phyloP scores from a whole-genome alignment of 2,888 invertebrate species.

The Eustalomyia histrio region DNA sequence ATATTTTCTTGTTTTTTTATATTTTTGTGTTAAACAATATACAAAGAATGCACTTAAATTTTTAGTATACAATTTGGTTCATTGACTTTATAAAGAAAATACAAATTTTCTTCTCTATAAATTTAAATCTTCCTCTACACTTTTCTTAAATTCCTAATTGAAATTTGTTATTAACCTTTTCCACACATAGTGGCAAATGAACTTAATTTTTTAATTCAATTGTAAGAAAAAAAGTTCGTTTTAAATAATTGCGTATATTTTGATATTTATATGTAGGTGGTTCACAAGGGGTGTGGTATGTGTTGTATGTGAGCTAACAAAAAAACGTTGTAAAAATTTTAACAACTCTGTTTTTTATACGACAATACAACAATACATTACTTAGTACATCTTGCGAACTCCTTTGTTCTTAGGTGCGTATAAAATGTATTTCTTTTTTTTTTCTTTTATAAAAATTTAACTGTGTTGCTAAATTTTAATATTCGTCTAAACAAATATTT shows the following conservation, averaged over 20 bases:
- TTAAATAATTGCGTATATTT: neutral
- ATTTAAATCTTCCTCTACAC: neutral
- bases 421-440: neutral
- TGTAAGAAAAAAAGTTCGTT: neutral
- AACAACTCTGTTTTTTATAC: no score
- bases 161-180: neutral
- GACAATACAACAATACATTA: no score
- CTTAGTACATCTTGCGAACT: neutral
- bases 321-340: no score
- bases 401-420: neutral
- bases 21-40: constrained; percentile 11
- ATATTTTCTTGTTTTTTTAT: neutral
- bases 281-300: no score
- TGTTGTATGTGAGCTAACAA: no score
- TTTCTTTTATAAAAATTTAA: neutral
- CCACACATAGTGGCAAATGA: neutral
- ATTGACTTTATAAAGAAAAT: neutral
- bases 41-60: no score
- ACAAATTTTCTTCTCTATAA: neutral
- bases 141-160: neutral
- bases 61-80: neutral
- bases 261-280: no score
- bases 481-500: neutral
- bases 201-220: neutral
- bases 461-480: neutral